Percentiles rank a stretch among this genome's conserved stretches.
These are phyloP conservation scores for Drosophila prolongata DNA, from an alignment of 2,888 invertebrate species.

Conservation along the genomic window DNA sequence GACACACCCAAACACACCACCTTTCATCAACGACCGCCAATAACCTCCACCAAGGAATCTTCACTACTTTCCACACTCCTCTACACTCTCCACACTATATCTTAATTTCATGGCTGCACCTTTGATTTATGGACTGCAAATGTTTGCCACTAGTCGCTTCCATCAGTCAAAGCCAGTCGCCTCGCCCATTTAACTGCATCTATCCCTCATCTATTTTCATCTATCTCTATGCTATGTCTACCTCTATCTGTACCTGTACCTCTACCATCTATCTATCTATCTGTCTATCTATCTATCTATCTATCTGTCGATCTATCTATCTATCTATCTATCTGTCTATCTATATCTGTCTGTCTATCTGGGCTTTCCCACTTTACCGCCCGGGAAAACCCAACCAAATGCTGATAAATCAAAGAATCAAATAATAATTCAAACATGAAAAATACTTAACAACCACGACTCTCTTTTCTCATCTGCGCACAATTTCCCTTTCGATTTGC, in stretches of 20 bases:
- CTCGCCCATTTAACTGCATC: slow-evolving; percentile 46
- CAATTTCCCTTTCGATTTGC: slow-evolving; percentile 57
- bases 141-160: slow-evolving; percentile 82
- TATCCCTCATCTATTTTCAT: slow-evolving; percentile 39
- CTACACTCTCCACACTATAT: slow-evolving; percentile 27
- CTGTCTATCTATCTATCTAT: slow-evolving; percentile 32
- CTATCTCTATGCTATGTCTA: slow-evolving; percentile 42
- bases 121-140: slow-evolving; percentile 73
- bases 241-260: slow-evolving; percentile 25
- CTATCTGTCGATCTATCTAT: slow-evolving; percentile 10
- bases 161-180: slow-evolving; percentile 64
- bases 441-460: slow-evolving; percentile 35
- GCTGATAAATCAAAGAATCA: slow-evolving; percentile 78
- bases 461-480: slow-evolving; percentile 39
- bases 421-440: slow-evolving; percentile 72
- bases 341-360: slow-evolving; percentile 41
- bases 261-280: background rate
- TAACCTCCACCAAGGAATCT: slow-evolving; percentile 47
- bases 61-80: slow-evolving; percentile 31
- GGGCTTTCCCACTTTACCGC: slow-evolving; percentile 57
- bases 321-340: slow-evolving; percentile 23
- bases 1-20: slow-evolving; percentile 44
- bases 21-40: slow-evolving; percentile 59
- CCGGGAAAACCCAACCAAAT: slow-evolving; percentile 64
- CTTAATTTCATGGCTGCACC: slow-evolving; percentile 53